These are phyloP conservation scores for Schizothorax lantsangensis DNA, from an alignment of 2,797 vertebrate species.

Conservation along the genomic window DNA sequence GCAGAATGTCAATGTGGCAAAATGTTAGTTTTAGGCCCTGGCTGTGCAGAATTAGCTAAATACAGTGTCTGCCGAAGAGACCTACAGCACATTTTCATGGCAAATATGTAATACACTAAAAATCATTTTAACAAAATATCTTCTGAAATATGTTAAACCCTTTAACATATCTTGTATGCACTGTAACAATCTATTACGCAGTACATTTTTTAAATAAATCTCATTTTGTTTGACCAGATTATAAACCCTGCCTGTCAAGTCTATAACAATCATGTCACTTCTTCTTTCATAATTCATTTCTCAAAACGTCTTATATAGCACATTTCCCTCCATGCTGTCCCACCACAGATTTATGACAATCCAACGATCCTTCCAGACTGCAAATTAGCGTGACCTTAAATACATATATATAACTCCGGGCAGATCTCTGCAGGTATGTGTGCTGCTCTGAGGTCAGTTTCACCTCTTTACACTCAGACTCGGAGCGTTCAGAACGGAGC, in stretches of 20 bases:
- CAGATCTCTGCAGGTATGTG: constrained; percentile 36
- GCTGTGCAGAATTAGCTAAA: neutral
- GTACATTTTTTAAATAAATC: neutral
- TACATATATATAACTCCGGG: constrained; percentile 34
- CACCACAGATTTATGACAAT: constrained; percentile 41
- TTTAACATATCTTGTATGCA: neutral
- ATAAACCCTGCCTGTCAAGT: neutral
- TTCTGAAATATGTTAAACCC: no score
- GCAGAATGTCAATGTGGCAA: no score
- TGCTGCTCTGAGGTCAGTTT: constrained; percentile 39
- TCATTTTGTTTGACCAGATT: neutral
- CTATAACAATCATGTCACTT: constrained; percentile 15
- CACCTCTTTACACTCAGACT: neutral
- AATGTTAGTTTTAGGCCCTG: no score
- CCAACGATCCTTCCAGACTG: constrained; percentile 36
- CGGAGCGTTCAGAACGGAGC: neutral
- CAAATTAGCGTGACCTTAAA: constrained; percentile 43
- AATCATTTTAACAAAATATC: neutral
- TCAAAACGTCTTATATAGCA: constrained; percentile 22
- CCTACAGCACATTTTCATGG: neutral
- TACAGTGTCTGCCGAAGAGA: no score
- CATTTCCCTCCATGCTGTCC: constrained; percentile 22
- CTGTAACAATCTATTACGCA: neutral
- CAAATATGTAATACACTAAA: neutral
- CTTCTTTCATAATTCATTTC: constrained; percentile 36